Evolutionary conservation across 2,888 invertebrate species (phyloP), one percentile per base, ranked within the genome.

Genomic region (Sinelater perroti): DNA sequence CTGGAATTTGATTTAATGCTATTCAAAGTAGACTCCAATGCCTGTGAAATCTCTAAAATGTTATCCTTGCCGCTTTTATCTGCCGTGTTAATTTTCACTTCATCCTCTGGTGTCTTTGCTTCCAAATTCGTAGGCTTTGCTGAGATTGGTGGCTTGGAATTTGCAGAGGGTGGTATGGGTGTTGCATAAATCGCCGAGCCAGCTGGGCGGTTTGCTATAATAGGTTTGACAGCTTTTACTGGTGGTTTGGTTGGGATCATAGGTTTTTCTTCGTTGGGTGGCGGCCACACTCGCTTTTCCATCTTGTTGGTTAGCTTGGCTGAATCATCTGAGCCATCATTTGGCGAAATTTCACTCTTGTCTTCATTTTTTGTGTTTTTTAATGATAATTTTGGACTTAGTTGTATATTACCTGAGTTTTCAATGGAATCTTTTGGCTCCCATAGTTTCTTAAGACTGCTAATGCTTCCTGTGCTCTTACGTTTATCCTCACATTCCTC

Each of bases 371-470:
- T 79, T 40, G 67, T 76, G 61, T 79, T 79, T 70, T 83, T 84
- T 16, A 81, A 61, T 13, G 80, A 80, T 66, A 88, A 78, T 73
- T 89, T 89, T 0, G 87, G 88, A 69, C 87, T 87, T 33, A 87
- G 75, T 56, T 87, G 85, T 40, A 85, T 81, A 62, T 82, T 50
- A 44, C 52, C 54, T 44, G 74, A 75, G 40, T 64, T 67, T 63
- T 79, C 79, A 38, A 72, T 69, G 2, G 78, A 77, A 74, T 89
- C 89, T 73, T 90, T 91, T 64, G 88, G 89, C 79, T 95, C 95
- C 95, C 95, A 95, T 62, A 95, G 80, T 77, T 93, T 93, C 77
- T 95, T 95, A 70, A 95, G 82, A 77, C 93, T 95, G 75, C 89
- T 93, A 72, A 95, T 95, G 79, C 93, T 93, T 61, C 95, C 95